Percentiles rank a stretch among this genome's conserved stretches.
phyloP scores from a whole-genome alignment of 2,888 invertebrate genomes.

The Acleris sparsana region DNA sequence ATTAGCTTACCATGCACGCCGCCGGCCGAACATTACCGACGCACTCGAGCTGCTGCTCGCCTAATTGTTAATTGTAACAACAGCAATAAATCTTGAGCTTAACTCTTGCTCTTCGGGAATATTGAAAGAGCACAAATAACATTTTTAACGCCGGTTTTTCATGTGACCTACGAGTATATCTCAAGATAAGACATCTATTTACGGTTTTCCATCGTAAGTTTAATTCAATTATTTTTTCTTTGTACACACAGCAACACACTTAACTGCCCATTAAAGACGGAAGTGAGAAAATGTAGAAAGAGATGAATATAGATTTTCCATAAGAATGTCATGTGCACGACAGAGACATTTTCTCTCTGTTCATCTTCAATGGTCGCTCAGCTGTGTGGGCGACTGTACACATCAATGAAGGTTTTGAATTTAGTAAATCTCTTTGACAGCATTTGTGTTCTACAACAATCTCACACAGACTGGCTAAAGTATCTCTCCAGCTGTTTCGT shows the following conservation, averaged over 20 bases:
- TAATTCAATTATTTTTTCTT: too few species aligned
- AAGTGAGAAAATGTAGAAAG: too few species aligned
- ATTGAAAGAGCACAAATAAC: background rate
- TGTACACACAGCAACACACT: too few species aligned
- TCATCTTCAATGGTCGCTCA: too few species aligned
- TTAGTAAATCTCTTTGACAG: background rate
- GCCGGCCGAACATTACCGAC: constrained; percentile 14
- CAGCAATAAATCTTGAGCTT: constrained; percentile 16
- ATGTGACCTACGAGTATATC: background rate
- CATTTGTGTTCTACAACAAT: constrained; percentile 9
- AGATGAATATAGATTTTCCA: too few species aligned
- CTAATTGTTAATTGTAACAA: constrained; percentile 24
- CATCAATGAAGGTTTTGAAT: too few species aligned
- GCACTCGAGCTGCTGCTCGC: constrained; percentile 3
- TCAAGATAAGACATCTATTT: too few species aligned
- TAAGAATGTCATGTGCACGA: too few species aligned
- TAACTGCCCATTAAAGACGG: too few species aligned
- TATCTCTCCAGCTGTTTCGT: constrained; percentile 6
- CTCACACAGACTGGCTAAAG: constrained; percentile 3
- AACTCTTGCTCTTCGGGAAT: constrained; percentile 1
- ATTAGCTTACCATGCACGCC: constrained; percentile 49
- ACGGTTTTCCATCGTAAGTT: too few species aligned
- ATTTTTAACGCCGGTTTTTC: background rate
- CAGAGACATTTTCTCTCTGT: too few species aligned
- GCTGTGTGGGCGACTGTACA: too few species aligned